Conservation (phyloP, 1,140 invertebrate species). For the Ylistrum balloti region DNA sequence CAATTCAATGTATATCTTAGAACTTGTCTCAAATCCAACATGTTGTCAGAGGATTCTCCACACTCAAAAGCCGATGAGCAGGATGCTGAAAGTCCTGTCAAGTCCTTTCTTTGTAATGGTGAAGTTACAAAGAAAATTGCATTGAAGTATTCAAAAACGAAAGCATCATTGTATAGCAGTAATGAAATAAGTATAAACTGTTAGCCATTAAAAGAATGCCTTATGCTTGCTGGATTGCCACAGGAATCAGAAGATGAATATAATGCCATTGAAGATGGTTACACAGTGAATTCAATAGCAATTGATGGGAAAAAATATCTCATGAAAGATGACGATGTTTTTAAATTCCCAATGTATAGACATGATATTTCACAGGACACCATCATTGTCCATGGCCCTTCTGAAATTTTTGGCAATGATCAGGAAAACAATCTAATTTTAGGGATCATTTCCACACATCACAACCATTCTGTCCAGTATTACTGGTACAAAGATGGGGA, state of each 20-base stretch:
- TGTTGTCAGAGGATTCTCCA: no score
- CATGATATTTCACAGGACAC: not conserved
- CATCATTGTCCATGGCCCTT: not conserved
- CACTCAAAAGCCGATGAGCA: not conserved
- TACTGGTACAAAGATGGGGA: not conserved
- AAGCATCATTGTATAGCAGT: not conserved
- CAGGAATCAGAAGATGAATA: no score
- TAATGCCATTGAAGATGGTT: not conserved
- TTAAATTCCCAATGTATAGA: not conserved
- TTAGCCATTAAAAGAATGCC: no score
- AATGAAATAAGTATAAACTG: slow-evolving; percentile 1
- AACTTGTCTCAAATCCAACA: not conserved
- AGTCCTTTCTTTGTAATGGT: not conserved
- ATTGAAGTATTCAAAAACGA: not conserved
- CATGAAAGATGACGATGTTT: not conserved
- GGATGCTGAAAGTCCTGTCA: not conserved
- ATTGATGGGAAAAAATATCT: not conserved
- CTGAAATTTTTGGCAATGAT: not conserved
- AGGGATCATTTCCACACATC: not conserved
- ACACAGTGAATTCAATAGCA: not conserved
- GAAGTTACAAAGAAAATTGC: not conserved
- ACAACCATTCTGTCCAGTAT: not conserved
- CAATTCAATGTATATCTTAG: not conserved
- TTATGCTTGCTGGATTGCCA: no score
- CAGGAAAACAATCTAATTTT: slow-evolving; percentile 11